These are phyloP conservation scores for Perognathus longimembris DNA, from an alignment of 2,113 vertebrate species.

Conservation along the genomic window DNA sequence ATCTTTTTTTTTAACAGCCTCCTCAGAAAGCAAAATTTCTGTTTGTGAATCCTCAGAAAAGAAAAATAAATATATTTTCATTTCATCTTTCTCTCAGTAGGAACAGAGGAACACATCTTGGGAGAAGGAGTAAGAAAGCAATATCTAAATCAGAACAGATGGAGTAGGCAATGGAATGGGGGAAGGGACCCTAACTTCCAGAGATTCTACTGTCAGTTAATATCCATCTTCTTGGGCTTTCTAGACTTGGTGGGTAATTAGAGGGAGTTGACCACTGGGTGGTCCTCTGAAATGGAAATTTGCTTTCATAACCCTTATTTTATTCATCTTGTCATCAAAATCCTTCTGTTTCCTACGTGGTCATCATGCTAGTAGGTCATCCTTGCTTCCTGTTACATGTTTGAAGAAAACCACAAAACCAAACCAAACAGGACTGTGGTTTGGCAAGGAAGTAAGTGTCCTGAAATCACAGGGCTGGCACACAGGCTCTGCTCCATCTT, in stretches of 20 bases:
- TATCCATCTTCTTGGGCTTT: background rate
- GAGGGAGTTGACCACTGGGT: background rate
- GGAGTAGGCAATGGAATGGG: background rate
- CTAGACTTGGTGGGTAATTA: background rate
- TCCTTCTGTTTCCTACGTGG: conserved; percentile 37
- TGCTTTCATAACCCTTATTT: background rate
- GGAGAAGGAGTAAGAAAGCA: background rate
- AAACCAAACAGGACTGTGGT: conserved; percentile 41
- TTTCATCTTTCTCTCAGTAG: background rate
- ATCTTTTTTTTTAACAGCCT: conserved; percentile 24
- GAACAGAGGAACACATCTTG: background rate
- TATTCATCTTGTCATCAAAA: conserved; percentile 34
- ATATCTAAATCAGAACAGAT: conserved; percentile 44
- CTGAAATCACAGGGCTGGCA: conserved; percentile 23
- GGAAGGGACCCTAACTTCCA: background rate
- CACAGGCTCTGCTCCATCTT: background rate
- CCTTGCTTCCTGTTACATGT: conserved; percentile 34
- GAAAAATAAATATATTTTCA: background rate
- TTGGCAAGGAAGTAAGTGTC: conserved; percentile 49
- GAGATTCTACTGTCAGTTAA: background rate
- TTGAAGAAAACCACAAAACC: conserved; percentile 65
- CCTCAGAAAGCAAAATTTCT: conserved; percentile 38
- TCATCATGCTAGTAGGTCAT: background rate
- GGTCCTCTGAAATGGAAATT: background rate
- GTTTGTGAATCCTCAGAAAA: conserved; percentile 4